Evolutionary conservation across 1,140 invertebrate genomes (phyloP).

Genomic region (Halictus rubicundus): DNA sequence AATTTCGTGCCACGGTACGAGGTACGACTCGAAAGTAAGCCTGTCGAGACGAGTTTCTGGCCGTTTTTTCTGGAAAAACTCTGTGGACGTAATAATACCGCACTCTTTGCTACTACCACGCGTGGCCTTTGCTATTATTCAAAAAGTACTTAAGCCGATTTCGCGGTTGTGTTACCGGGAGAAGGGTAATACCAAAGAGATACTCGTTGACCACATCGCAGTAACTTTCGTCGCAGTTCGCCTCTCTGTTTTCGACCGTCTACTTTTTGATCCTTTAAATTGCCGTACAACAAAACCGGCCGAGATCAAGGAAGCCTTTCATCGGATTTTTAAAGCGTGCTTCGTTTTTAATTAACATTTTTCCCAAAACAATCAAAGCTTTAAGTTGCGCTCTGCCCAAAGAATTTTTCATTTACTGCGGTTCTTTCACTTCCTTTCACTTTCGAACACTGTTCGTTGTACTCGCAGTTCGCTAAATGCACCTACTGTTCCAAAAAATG

Average conservation of each 20-base stretch:
- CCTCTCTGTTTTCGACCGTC: slow-evolving; percentile 10
- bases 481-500: too few relatives aligned
- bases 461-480: too few relatives aligned
- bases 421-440: not conserved
- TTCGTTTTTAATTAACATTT: slow-evolving; percentile 1
- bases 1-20: not conserved
- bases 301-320: not conserved
- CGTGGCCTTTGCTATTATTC: slow-evolving; percentile 60
- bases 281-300: slow-evolving; percentile 5
- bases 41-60: not conserved
- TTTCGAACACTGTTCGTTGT: too few relatives aligned
- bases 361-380: not conserved
- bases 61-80: slow-evolving; percentile 28
- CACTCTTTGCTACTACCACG: slow-evolving; percentile 8
- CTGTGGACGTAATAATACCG: slow-evolving; percentile 24
- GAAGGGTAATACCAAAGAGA: slow-evolving; percentile 48
- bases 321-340: not conserved
- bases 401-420: not conserved
- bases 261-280: slow-evolving; percentile 18
- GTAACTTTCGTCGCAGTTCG: slow-evolving; percentile 20
- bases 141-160: slow-evolving; percentile 72
- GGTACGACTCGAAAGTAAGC: not conserved
- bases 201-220: slow-evolving; percentile 43
- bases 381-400: not conserved
- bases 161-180: slow-evolving; percentile 40